Evolutionary conservation across 2,888 invertebrate species (phyloP), one percentile per base, ranked within the genome.

Genomic region (Frankliniella intonsa): DNA sequence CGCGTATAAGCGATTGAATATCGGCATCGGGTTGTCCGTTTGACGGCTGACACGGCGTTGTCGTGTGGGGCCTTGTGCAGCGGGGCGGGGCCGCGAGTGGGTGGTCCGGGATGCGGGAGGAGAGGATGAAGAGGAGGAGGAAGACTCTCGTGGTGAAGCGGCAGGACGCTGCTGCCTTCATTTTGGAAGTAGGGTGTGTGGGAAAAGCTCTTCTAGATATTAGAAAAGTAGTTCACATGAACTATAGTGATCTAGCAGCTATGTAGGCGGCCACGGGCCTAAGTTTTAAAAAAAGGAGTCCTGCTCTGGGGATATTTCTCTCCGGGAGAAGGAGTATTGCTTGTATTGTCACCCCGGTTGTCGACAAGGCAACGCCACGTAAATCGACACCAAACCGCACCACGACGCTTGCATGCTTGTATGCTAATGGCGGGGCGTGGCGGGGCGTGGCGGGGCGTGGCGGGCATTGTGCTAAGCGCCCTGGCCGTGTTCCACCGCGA

Each of bases 401-500:
- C 69, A 5, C 5, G 69, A 76, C 69, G 69, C 69, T 69, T 25
- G 69, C 69, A 25, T 25, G 69, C 69, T 25, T 25, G 69, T 76
- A 76, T 76, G 69, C 69, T 76, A 76, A 76, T 76, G 69, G 69
- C 69, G 69, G 69, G 69, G 25, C 69, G 22, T 19, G 69, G n/a
- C 19, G 19, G n/a, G 17, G 17, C 22, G 69, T 9, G 65, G 19
- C 19, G 62, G 14, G 62, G 62, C n/a, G 55, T 8, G 55, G 55
- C 17, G 55, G 55, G n/a, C 69, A 22, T 69, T 22, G 69, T 69
- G 22, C 55, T 25, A 76, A 76, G 69, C 69, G 55, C 55, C 14
- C 55, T 17, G 55, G 55, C 55, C 55, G 55, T 19, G 55, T 55
- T 19, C 17, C 55, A 7, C 55, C 55, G 55, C 55, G 55, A 38